These are phyloP conservation scores for Cuculus canorus DNA, from an alignment of 2,797 vertebrate genomes.

Conservation along the genomic window DNA sequence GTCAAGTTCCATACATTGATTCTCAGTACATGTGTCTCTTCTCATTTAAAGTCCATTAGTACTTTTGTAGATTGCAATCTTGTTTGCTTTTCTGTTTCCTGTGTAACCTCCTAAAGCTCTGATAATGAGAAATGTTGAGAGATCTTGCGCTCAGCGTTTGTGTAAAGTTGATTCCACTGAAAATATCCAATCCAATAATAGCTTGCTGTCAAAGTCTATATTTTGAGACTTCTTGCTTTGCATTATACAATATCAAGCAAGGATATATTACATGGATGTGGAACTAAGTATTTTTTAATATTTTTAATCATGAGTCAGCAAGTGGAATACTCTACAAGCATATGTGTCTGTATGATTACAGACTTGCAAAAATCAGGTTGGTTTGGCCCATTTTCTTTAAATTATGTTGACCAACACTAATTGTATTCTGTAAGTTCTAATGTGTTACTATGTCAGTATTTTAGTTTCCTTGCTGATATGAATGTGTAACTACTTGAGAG, in stretches of 20 bases:
- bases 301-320: neutral
- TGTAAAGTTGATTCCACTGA: neutral
- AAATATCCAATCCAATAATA: neutral
- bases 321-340: neutral
- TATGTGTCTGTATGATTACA: neutral
- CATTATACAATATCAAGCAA: neutral
- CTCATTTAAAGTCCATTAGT: neutral
- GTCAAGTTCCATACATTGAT: neutral
- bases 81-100: neutral
- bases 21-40: neutral
- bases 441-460: neutral
- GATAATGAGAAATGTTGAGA: neutral
- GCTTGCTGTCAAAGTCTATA: neutral
- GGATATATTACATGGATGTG: neutral
- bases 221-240: neutral
- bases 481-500: neutral
- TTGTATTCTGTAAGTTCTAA: neutral
- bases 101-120: neutral
- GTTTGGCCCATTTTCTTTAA: neutral
- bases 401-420: neutral
- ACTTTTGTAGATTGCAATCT: neutral
- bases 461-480: neutral
- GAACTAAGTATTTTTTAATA: neutral
- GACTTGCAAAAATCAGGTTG: neutral
- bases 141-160: rapidly evolving